These are phyloP conservation scores for Gymnoscopelus braueri DNA, from an alignment of 2,797 vertebrate species.

Conservation along the genomic window DNA sequence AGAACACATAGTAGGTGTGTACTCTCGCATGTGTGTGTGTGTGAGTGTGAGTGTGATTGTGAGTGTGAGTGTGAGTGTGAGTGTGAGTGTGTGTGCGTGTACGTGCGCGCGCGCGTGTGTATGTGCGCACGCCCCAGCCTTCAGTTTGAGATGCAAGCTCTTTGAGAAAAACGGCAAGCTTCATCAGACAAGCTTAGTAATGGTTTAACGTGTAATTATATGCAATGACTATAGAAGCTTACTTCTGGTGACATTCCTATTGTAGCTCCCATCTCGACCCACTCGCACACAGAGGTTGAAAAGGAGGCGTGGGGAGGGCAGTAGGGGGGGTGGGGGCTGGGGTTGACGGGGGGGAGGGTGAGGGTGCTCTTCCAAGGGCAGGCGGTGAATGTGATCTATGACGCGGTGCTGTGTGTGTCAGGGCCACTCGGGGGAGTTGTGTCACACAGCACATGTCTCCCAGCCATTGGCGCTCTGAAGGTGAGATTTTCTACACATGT, in stretches of 20 bases:
- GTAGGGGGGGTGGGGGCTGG: slow-evolving; percentile 26
- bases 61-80: neutral
- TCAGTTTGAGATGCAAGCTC: neutral
- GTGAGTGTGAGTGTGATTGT: neutral
- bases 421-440: slow-evolving; percentile 26
- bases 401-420: slow-evolving; percentile 34
- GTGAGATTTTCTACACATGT: slow-evolving; percentile 56
- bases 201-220: neutral
- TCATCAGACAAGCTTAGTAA: neutral
- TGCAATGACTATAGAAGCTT: slow-evolving; percentile 45
- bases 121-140: neutral
- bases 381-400: slow-evolving; percentile 50
- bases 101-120: too few species aligned
- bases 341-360: slow-evolving; percentile 2
- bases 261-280: slow-evolving; percentile 40
- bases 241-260: slow-evolving; percentile 43
- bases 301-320: slow-evolving; percentile 18
- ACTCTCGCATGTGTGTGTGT: neutral
- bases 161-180: neutral
- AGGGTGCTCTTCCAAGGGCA: slow-evolving; percentile 16
- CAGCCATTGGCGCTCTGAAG: slow-evolving; percentile 33
- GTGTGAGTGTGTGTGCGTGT: too few species aligned
- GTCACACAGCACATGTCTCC: slow-evolving; percentile 36
- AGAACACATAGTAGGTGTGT: too few species aligned
- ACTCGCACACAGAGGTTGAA: slow-evolving; percentile 21